Evolutionary conservation across 2,888 invertebrate species (phyloP).

Genomic region (Tanaodytes sp.): DNA sequence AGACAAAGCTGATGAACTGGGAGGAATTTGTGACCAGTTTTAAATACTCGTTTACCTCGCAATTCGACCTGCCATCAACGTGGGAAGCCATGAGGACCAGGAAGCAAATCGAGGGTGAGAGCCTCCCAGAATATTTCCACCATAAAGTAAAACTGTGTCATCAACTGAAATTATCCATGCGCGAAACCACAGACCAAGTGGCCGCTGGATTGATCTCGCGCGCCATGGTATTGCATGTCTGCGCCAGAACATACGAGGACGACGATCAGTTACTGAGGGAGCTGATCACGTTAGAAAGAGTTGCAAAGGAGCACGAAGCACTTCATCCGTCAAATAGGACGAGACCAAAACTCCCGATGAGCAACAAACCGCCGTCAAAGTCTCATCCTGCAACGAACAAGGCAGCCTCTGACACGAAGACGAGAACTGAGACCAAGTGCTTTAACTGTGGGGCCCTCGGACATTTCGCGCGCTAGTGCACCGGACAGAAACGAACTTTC

Average conservation of each 20-base stretch:
- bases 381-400: background rate
- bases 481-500: background rate
- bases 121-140: background rate
- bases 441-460: background rate
- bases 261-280: slow-evolving; percentile 5
- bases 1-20: too few species aligned
- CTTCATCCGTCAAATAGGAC: background rate
- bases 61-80: too few species aligned
- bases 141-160: background rate
- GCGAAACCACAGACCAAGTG: slow-evolving; percentile 1
- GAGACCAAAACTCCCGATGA: too few species aligned
- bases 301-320: background rate
- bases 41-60: too few species aligned
- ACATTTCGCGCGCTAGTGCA: background rate
- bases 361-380: too few species aligned
- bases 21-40: too few species aligned
- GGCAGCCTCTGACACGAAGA: too few species aligned
- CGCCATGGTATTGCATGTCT: slow-evolving; percentile 5
- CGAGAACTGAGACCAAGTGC: background rate
- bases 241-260: background rate
- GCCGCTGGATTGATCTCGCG: slow-evolving; percentile 3
- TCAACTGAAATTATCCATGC: slow-evolving; percentile 1
- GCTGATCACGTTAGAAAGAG: slow-evolving; percentile 1
- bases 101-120: background rate
- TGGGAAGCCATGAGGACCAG: slow-evolving; percentile 8